Conservation (phyloP, 23 tunicate species). For the Trididemnum miniatum region DNA sequence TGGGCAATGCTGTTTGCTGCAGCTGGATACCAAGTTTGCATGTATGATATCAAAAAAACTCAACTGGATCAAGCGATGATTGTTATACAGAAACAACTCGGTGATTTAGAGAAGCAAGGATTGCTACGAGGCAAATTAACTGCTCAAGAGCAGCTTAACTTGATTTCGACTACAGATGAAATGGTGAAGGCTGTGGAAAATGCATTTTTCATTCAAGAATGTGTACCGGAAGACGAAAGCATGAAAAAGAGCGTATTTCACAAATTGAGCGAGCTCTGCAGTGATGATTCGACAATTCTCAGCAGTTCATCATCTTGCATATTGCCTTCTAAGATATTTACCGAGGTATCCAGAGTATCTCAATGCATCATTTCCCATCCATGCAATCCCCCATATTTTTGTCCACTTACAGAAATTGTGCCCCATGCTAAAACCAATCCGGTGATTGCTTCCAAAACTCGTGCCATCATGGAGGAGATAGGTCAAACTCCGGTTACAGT, state of each 20-base stretch:
- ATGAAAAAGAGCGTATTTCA: slow-evolving; percentile 76
- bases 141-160: slow-evolving; percentile 62
- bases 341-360: slow-evolving; percentile 46
- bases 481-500: slow-evolving; percentile 84
- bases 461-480: slow-evolving; percentile 63
- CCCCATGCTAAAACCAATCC: slow-evolving; percentile 83
- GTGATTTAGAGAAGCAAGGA: slow-evolving; percentile 54
- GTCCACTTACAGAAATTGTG: slow-evolving; percentile 88
- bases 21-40: slow-evolving; percentile 71
- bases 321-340: slow-evolving; percentile 80
- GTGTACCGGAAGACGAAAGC: slow-evolving; percentile 82
- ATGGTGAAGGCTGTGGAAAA: slow-evolving; percentile 56
- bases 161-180: slow-evolving; percentile 55
- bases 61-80: slow-evolving; percentile 54
- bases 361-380: slow-evolving; percentile 93
- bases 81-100: slow-evolving; percentile 42
- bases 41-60: slow-evolving; percentile 71
- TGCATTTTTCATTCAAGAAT: slow-evolving; percentile 87
- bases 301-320: slow-evolving; percentile 84
- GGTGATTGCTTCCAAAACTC: slow-evolving; percentile 31
- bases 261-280: slow-evolving; percentile 44
- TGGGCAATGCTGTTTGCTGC: slow-evolving; percentile 99
- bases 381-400: slow-evolving; percentile 86
- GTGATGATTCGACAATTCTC: slow-evolving; percentile 57
- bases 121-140: slow-evolving; percentile 66